Conservation (phyloP, 1,140 invertebrate genomes). For the Bombus difficillimus region DNA sequence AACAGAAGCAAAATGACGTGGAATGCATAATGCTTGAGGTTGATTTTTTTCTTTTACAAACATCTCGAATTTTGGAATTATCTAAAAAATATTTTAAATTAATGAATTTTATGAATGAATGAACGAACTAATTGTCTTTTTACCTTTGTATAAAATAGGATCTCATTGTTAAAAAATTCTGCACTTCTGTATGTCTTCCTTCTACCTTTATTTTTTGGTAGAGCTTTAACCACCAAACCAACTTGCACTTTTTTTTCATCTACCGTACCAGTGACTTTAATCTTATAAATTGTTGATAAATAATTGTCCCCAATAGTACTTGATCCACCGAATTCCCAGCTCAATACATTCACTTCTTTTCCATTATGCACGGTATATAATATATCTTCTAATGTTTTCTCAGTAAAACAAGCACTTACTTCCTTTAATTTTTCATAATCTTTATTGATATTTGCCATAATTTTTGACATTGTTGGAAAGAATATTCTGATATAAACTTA, state of each 20-base stretch:
- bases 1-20: conserved; percentile 82
- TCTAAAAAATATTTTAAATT: conserved; percentile 53
- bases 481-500: not conserved
- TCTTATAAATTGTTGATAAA: conserved; percentile 84
- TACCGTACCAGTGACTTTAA: conserved; percentile 82
- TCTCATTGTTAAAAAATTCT: conserved; percentile 89
- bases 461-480: not conserved
- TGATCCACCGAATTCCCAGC: conserved; percentile 78
- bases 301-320: conserved; percentile 87
- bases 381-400: conserved; percentile 79
- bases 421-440: conserved; percentile 48
- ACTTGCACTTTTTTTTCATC: conserved; percentile 70
- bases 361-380: conserved; percentile 74
- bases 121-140: conserved; percentile 48
- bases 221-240: conserved; percentile 85
- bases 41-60: conserved; percentile 71
- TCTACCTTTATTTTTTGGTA: conserved; percentile 85
- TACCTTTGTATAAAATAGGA: conserved; percentile 86
- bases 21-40: conserved; percentile 67
- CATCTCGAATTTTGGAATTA: conserved; percentile 72
- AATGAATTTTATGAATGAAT: too few species aligned
- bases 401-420: conserved; percentile 78
- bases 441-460: conserved; percentile 4
- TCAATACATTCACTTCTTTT: conserved; percentile 78
- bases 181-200: conserved; percentile 85